Conservation (phyloP, 2,888 invertebrate species). For the Vesta saturnalis region DNA sequence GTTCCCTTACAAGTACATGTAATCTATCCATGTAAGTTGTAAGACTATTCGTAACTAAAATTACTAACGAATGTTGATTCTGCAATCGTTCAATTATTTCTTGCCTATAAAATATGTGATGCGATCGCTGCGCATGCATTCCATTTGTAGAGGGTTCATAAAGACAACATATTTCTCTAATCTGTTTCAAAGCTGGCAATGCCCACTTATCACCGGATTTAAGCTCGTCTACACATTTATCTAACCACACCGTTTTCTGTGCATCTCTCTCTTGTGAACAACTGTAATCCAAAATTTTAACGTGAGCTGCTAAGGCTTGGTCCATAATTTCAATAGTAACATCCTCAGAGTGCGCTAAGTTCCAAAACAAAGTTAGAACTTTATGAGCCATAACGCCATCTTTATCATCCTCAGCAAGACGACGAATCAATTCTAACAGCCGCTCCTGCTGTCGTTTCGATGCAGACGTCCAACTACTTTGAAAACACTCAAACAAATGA, state of each 20-base stretch:
- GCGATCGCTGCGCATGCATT: constrained; percentile 63
- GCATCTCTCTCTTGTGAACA: constrained; percentile 97
- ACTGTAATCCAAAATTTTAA: constrained; percentile 97
- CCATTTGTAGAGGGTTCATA: constrained; percentile 86
- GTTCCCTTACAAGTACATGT: constrained; percentile 72
- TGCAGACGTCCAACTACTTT: constrained; percentile 93
- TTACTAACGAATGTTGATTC: constrained; percentile 91
- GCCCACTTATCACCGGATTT: constrained; percentile 92
- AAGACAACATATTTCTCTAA: constrained; percentile 93
- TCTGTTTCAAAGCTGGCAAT: constrained; percentile 93
- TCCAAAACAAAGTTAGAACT: constrained; percentile 95
- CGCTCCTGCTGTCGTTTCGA: constrained; percentile 96
- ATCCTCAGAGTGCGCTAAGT: constrained; percentile 94
- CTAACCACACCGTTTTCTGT: constrained; percentile 95
- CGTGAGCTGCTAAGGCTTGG: constrained; percentile 93
- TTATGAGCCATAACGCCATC: constrained; percentile 99
- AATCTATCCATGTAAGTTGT: constrained; percentile 91
- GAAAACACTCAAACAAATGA: constrained; percentile 96
- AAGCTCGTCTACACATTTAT: constrained; percentile 94
- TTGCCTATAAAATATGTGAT: constrained; percentile 68
- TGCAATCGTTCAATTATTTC: constrained; percentile 84
- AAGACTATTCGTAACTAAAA: constrained; percentile 92
- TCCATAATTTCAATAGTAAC: constrained; percentile 98
- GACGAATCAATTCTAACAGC: constrained; percentile 90
- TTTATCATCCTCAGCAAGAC: constrained; percentile 97